Conservation (phyloP, 2,113 vertebrate species). For the Megalops atlanticus region DNA sequence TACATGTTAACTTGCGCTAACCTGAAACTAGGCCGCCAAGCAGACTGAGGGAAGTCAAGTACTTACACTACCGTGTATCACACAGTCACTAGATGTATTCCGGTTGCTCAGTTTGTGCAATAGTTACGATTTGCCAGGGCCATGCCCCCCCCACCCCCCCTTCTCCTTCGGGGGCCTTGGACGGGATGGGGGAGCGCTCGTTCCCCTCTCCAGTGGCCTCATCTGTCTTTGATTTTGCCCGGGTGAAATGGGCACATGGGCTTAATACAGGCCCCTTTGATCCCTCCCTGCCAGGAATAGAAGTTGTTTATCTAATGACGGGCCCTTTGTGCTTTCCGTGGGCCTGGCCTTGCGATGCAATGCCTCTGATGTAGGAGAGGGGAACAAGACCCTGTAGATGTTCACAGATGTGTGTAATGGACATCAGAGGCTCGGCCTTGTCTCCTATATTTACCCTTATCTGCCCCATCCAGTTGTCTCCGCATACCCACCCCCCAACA, state of each 20-base stretch:
- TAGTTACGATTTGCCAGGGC: too few species aligned
- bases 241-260: slow-evolving; percentile 66
- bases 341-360: slow-evolving; percentile 50
- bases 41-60: too few species aligned
- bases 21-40: too few species aligned
- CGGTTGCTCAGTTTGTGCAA: too few species aligned
- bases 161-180: slow-evolving; percentile 12
- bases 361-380: slow-evolving; percentile 69
- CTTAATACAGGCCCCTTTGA: slow-evolving; percentile 69
- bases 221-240: slow-evolving; percentile 71
- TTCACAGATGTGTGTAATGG: slow-evolving; percentile 66
- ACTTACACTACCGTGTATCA: too few species aligned
- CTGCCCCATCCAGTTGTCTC: slow-evolving; percentile 58
- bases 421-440: slow-evolving; percentile 55
- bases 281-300: slow-evolving; percentile 67
- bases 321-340: slow-evolving; percentile 54
- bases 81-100: too few species aligned
- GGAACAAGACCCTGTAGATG: slow-evolving; percentile 57
- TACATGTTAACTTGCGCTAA: too few species aligned
- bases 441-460: slow-evolving; percentile 58
- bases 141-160: neutral
- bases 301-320: slow-evolving; percentile 73
- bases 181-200: slow-evolving; percentile 49
- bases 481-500: slow-evolving; percentile 37
- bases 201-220: slow-evolving; percentile 61